Evolutionary conservation across 2,113 vertebrate species (phyloP).

Genomic region (Callaeas wilsoni): DNA sequence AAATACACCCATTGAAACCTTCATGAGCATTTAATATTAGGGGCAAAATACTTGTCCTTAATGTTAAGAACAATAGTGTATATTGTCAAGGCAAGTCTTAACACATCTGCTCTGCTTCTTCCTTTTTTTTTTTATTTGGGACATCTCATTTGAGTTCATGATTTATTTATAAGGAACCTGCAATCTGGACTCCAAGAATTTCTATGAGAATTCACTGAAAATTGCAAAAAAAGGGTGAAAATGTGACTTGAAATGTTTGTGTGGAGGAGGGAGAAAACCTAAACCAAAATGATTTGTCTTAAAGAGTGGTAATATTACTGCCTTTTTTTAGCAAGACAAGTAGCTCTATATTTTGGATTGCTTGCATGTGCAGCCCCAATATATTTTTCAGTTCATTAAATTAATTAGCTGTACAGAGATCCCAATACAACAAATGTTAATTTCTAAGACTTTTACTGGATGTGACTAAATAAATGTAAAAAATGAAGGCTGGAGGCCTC

Average conservation of each 20-base stretch:
- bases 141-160: background rate
- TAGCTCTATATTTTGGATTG: background rate
- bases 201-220: background rate
- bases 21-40: background rate
- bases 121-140: background rate
- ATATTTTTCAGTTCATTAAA: background rate
- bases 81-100: background rate
- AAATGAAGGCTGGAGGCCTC: slow-evolving; percentile 18
- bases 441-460: slow-evolving; percentile 36
- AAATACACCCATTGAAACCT: background rate
- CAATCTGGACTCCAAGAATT: background rate
- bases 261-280: background rate
- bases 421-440: background rate
- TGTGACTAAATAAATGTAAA: slow-evolving; percentile 45
- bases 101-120: rapidly evolving
- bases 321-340: background rate
- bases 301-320: background rate
- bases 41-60: background rate
- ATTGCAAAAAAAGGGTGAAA: background rate
- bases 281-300: background rate
- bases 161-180: background rate
- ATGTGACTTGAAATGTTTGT: background rate
- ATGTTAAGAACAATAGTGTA: background rate
- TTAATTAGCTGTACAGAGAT: background rate
- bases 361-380: background rate